Evolutionary conservation across 2,797 vertebrate genomes (phyloP).

Genomic region (Rhabdomys pumilio): DNA sequence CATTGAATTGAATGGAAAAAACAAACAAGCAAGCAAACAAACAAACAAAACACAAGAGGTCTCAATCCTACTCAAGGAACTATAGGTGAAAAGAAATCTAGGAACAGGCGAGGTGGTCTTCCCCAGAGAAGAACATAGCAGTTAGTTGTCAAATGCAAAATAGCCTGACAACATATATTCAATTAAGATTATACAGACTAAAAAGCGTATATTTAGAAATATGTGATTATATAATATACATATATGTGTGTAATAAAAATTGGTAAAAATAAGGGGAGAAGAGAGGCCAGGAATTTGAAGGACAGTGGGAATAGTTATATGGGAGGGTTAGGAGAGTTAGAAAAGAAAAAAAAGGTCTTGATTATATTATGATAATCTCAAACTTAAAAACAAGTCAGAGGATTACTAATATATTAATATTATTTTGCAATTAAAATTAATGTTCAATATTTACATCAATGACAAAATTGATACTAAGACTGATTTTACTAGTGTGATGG

Average conservation of each 20-base stretch:
- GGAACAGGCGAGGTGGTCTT: background rate
- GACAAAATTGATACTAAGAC: background rate
- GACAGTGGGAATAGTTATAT: too few relatives aligned
- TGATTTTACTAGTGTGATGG: background rate
- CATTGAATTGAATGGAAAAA: background rate
- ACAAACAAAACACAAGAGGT: background rate
- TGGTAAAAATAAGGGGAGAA: background rate
- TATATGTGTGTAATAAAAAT: background rate
- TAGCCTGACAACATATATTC: background rate
- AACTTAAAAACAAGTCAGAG: background rate
- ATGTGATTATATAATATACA: background rate
- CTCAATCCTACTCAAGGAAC: background rate
- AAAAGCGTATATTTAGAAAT: background rate
- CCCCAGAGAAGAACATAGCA: too few relatives aligned
- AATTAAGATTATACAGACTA: background rate
- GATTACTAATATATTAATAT: background rate
- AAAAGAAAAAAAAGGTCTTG: too few relatives aligned
- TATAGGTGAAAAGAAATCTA: background rate
- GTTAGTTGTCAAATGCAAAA: background rate
- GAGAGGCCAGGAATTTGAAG: too few relatives aligned
- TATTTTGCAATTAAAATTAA: background rate
- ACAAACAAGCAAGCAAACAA: background rate
- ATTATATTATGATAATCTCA: background rate
- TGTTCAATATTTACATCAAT: background rate
- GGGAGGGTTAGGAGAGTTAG: too few relatives aligned